Percentiles rank a stretch among this genome's conserved stretches.
These are phyloP conservation scores for Mamestra configurata DNA, from an alignment of 1,140 invertebrate genomes.

Conservation along the genomic window DNA sequence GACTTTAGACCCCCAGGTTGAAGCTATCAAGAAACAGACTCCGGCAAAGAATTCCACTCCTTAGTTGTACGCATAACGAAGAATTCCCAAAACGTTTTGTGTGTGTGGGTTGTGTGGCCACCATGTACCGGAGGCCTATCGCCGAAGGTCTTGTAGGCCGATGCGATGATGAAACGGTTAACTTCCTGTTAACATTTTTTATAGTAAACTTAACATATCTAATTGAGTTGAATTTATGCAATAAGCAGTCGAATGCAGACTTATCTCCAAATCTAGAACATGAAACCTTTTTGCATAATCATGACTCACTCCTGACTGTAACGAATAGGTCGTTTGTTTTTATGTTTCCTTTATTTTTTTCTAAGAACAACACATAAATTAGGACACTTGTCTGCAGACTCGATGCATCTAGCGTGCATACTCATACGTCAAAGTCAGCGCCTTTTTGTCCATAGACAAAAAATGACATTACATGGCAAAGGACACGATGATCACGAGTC, in stretches of 20 bases:
- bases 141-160: too few relatives aligned
- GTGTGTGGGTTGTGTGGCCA: too few relatives aligned
- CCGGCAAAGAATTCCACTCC: too few relatives aligned
- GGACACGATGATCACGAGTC: conserved; percentile 72
- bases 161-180: too few relatives aligned
- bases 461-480: conserved; percentile 77
- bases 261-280: background rate
- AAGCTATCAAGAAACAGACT: too few relatives aligned
- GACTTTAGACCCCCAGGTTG: too few relatives aligned
- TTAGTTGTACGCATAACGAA: too few relatives aligned
- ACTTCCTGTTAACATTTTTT: background rate
- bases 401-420: conserved; percentile 35
- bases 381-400: conserved; percentile 39
- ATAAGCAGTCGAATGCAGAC: background rate
- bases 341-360: conserved; percentile 33
- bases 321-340: background rate
- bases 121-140: too few relatives aligned
- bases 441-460: conserved; percentile 69
- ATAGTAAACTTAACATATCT: background rate
- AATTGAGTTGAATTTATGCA: background rate
- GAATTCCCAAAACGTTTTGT: too few relatives aligned
- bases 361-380: conserved; percentile 31
- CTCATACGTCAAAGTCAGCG: conserved; percentile 15
- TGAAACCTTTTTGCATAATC: conserved; percentile 17
- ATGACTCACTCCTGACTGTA: conserved; percentile 3